Percentiles rank a stretch among this genome's conserved stretches.
Evolutionary conservation across 2,797 vertebrate genomes (phyloP).

Genomic region (Aldrovandia affinis): DNA sequence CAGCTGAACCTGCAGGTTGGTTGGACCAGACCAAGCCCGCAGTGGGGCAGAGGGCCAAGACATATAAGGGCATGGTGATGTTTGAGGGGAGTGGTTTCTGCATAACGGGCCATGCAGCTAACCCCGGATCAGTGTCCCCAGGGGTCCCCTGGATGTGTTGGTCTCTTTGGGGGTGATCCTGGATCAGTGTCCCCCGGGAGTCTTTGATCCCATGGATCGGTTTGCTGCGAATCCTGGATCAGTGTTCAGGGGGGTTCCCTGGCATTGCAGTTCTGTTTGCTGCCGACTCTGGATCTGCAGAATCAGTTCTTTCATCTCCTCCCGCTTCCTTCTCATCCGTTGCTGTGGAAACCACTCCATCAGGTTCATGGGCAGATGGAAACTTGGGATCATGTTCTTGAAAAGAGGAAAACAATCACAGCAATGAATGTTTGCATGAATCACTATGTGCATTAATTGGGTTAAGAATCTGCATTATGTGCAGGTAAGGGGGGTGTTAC

Average conservation of each 20-base stretch:
- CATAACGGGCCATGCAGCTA: neutral
- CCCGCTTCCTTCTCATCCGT: slow-evolving; percentile 81
- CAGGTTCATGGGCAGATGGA: slow-evolving; percentile 87
- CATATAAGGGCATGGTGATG: neutral
- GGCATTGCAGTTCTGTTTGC: slow-evolving; percentile 73
- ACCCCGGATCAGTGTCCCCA: neutral
- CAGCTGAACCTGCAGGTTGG: neutral
- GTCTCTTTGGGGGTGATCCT: neutral
- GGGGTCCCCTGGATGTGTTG: neutral
- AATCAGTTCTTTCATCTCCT: slow-evolving; percentile 80
- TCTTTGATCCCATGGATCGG: neutral
- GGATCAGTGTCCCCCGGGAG: neutral
- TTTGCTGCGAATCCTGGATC: neutral
- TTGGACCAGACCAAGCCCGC: neutral
- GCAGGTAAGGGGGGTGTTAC: too few relatives aligned
- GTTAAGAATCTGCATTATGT: neutral
- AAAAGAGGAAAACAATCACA: neutral
- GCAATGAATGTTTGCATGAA: slow-evolving; percentile 19
- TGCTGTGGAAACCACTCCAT: slow-evolving; percentile 81
- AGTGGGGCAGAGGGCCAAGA: neutral
- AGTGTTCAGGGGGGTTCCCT: slow-evolving; percentile 17
- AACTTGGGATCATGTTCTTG: slow-evolving; percentile 86
- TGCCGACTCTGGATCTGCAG: slow-evolving; percentile 75
- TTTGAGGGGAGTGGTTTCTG: neutral
- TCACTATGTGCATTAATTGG: slow-evolving; percentile 23